Base-by-base conservation (phyloP, 1,140 invertebrate species). In the Phortica variegata region DNA sequence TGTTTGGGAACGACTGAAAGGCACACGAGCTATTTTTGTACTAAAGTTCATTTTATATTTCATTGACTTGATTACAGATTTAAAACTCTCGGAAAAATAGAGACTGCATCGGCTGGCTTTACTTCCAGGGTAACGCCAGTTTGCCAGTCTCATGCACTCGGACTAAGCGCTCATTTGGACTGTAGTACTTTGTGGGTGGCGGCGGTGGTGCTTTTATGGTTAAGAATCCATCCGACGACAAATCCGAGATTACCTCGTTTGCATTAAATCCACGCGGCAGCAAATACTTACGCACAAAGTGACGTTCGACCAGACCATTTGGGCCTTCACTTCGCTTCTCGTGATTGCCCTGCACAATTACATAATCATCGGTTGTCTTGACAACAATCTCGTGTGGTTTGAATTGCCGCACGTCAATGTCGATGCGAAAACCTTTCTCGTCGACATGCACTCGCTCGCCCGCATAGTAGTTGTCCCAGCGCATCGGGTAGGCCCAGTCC, bases 371-470 rank as follows among this genome's bases (percentile, higher is more conserved):
- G 13, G 84, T 81, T 0, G 89, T 90, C 76, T 92, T 94, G 0
- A 95, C 90, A 21, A 84, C 86, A 32, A 95, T 87, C 77, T 96
- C 91, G 53, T 91, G 85, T 0, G 92, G 91, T 13, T 84, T 78
- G 75, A 92, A 96, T 62, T 94, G 88, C 46, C 90, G 84, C 10
- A 95, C 86, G 73, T 95, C 91, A 43, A 93, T 79, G 46, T 85
- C 85, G 1, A 90, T 84, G 76, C 87, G 84, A 58, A 89, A 89
- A 69, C 87, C 88, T 26, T 90, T 87, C 55, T 88, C 86, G 49
- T 89, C 87, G 20, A 82, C 62, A 54, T 68, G 63, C 2, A 74
- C 66, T 3, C 63, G 55, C 42, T 74, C 71, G 39, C 85, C 83
- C 40, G 89, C 82, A 20, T 73, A 73, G 39, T 73, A 73, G 34